Evolutionary conservation across 2,797 vertebrate species (phyloP), one percentile per base, ranked within the genome.

Genomic region (Fistularia commersonii): DNA sequence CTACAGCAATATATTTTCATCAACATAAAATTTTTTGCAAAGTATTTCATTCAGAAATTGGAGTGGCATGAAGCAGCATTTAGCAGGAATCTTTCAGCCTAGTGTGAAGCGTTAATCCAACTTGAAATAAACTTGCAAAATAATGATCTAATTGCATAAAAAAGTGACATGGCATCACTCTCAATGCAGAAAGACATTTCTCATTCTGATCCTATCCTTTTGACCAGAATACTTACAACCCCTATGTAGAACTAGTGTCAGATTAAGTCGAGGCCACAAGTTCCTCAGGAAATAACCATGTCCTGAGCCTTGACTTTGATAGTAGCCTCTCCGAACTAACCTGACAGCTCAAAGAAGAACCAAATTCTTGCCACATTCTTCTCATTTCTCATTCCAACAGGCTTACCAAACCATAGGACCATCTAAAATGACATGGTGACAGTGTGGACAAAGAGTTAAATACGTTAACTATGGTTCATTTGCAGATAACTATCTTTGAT

Each of bases 371-470:
- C 76, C 78, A 61, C 55, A 64, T 64, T 75, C 66, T 58, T 56
- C 57, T 58, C 6, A 55, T 57, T 74, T 64, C 48, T 42, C 44
- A 68, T 60, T 64, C 66, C 58, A 64, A 74, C 66, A 56, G 72
- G 71, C 72, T 76, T 61, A 68, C 71, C 69, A 59, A 43, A 52
- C 41, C 67, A 64, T 57, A 72, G 64, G 56, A 65, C 81, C 64
- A 70, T 76, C 79, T 76, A 76, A 69, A 64, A 74, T 84, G 83
- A 86, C 77, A 84, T 84, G 74, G 83, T 85, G 86, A 86, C 82
- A 60, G 82, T 78, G 74, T 81, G 80, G 81, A 90, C 85, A 86
- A 83, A 79, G 76, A 85, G 71, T 87, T 80, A 85, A 87, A 88
- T 79, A 89, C 72, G 52, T 73, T 74, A 84, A 83, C 85, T 84